These are phyloP conservation scores for Xenopus borealis DNA, from an alignment of 2,113 vertebrate genomes.

Conservation along the genomic window DNA sequence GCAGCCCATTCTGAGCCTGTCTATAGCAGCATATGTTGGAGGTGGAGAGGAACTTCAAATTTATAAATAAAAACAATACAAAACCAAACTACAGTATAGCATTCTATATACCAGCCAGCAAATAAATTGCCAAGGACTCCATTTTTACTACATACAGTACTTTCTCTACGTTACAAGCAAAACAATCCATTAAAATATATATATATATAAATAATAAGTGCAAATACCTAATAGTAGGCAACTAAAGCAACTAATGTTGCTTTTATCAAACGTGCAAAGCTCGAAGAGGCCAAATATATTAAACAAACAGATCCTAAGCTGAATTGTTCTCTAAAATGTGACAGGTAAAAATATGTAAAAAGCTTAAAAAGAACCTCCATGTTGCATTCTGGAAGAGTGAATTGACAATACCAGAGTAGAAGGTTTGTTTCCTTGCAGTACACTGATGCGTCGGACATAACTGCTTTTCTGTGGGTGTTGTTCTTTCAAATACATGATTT, in stretches of 20 bases:
- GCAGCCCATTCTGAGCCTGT: conserved; percentile 72
- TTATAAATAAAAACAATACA: conserved; percentile 74
- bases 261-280: conserved; percentile 55
- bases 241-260: conserved; percentile 84
- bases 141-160: conserved; percentile 60
- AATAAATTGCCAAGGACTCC: conserved; percentile 66
- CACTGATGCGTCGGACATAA: no score
- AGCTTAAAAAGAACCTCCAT: not conserved
- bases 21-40: conserved; percentile 73
- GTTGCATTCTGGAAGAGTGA: not conserved
- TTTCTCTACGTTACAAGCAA: conserved; percentile 66
- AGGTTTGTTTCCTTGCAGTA: not conserved
- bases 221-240: conserved; percentile 94
- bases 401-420: not conserved
- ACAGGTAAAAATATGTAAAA: conserved; percentile 45
- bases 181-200: conserved; percentile 68
- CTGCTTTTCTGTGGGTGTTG: not conserved
- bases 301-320: conserved; percentile 63
- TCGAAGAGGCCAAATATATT: conserved; percentile 57
- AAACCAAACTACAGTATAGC: conserved; percentile 71
- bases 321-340: conserved; percentile 54
- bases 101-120: conserved; percentile 73
- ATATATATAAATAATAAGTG: conserved; percentile 78
- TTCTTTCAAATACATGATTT: conserved; percentile 65
- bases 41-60: conserved; percentile 69